Conservation (phyloP, 2,888 invertebrate species). For the Drosophila imparisetae region DNA sequence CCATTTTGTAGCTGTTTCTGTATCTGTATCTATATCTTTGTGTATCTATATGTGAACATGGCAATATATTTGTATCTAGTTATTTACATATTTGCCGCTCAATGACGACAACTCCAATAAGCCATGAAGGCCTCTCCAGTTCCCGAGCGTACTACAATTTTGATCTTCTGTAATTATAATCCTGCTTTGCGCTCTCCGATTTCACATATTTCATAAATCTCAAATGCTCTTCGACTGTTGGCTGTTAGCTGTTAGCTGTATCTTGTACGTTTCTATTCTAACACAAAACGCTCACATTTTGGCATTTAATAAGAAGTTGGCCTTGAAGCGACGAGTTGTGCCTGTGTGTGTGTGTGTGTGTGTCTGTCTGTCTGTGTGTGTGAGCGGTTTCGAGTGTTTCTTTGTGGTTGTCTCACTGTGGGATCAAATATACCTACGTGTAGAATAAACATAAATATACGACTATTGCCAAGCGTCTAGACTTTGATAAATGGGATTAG, state of each 20-base stretch:
- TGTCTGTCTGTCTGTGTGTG: constrained; percentile 4
- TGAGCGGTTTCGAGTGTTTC: constrained; percentile 26
- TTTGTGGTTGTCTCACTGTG: constrained; percentile 17
- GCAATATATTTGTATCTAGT: constrained; percentile 32
- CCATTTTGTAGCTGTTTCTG: constrained; percentile 61
- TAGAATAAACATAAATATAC: constrained; percentile 22
- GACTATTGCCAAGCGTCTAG: constrained; percentile 48
- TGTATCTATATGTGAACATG: constrained; percentile 8
- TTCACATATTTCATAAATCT: constrained; percentile 1
- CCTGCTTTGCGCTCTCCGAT: constrained; percentile 31
- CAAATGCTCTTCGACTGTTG: not conserved
- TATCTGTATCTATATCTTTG: constrained; percentile 2
- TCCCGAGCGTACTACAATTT: not conserved
- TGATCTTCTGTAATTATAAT: constrained; percentile 48
- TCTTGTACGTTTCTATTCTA: constrained; percentile 48
- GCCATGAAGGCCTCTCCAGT: constrained; percentile 33
- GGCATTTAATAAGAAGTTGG: constrained; percentile 79
- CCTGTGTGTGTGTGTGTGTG: constrained; percentile 14
- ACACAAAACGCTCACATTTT: constrained; percentile 66
- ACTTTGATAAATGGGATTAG: constrained; percentile 70
- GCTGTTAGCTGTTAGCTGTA: constrained; percentile 6
- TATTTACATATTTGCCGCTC: constrained; percentile 38
- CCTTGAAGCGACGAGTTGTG: constrained; percentile 71
- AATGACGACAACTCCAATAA: constrained; percentile 54
- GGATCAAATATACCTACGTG: constrained; percentile 28